A percentile compares a stretch with the other conserved stretches of the same genome.
Evolutionary conservation across 2,113 vertebrate species (phyloP).

Genomic region (Pagrus major): DNA sequence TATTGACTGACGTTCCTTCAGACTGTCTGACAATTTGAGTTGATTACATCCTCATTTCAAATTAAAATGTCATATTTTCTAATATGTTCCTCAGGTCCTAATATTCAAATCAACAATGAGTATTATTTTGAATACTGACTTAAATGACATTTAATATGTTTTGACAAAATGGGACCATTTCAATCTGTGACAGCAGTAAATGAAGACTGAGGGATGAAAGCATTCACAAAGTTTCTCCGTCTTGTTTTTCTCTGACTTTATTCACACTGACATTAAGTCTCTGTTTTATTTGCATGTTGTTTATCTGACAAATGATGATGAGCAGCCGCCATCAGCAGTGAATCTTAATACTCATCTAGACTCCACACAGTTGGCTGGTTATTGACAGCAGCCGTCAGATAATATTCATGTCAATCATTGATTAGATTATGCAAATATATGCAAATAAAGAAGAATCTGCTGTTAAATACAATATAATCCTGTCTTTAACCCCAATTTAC

Average conservation of each 20-base stretch:
- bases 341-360: conserved; percentile 43
- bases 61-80: background rate
- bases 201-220: conserved; percentile 69
- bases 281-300: conserved; percentile 52
- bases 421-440: background rate
- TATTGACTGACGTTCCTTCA: background rate
- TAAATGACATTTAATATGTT: conserved; percentile 54
- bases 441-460: background rate
- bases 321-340: conserved; percentile 32
- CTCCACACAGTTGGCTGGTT: conserved; percentile 51
- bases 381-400: conserved; percentile 66
- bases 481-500: background rate
- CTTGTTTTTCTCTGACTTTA: conserved; percentile 27
- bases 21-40: background rate
- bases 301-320: conserved; percentile 67
- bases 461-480: background rate
- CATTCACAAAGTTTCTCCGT: conserved; percentile 47
- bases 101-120: conserved; percentile 26
- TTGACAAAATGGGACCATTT: conserved; percentile 37
- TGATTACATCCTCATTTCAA: background rate
- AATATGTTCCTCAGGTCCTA: conserved; percentile 15
- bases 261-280: conserved; percentile 43
- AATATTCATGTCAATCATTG: conserved; percentile 27
- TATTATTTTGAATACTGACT: conserved; percentile 43
- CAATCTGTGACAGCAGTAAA: conserved; percentile 63